Evolutionary conservation across 2,797 vertebrate species (phyloP).

Genomic region (Natrix natrix): DNA sequence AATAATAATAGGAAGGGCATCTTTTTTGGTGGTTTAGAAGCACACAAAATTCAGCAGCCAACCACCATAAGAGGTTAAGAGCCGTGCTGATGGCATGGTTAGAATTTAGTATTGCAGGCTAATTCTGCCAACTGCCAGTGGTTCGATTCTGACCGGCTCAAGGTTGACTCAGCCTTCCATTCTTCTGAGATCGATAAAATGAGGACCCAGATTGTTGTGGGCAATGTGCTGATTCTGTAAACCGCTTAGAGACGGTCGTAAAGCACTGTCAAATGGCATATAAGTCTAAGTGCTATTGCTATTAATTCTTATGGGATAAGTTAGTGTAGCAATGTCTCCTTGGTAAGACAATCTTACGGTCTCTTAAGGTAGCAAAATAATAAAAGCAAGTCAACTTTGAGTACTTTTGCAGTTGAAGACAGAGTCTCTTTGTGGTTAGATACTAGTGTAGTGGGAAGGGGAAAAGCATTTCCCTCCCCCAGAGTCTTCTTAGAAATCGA

Average conservation of each 20-base stretch:
- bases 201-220: too few species aligned
- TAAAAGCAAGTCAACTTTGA: background rate
- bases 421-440: background rate
- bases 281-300: background rate
- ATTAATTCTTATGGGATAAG: background rate
- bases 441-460: background rate
- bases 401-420: background rate
- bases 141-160: too few species aligned
- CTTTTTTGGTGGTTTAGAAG: background rate
- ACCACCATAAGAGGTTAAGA: background rate
- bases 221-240: too few species aligned
- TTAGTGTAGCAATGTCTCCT: background rate
- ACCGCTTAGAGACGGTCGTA: too few species aligned
- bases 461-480: background rate
- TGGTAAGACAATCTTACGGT: background rate
- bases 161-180: too few species aligned
- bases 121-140: too few species aligned
- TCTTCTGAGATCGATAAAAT: too few species aligned
- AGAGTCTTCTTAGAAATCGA: background rate
- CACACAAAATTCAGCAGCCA: background rate
- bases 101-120: background rate
- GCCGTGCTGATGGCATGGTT: too few species aligned
- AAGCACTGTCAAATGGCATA: too few species aligned
- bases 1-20: background rate
- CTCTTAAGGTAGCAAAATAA: too few species aligned